Conservation (phyloP, 2,113 vertebrate species). For the Nesoenas mayeri region DNA sequence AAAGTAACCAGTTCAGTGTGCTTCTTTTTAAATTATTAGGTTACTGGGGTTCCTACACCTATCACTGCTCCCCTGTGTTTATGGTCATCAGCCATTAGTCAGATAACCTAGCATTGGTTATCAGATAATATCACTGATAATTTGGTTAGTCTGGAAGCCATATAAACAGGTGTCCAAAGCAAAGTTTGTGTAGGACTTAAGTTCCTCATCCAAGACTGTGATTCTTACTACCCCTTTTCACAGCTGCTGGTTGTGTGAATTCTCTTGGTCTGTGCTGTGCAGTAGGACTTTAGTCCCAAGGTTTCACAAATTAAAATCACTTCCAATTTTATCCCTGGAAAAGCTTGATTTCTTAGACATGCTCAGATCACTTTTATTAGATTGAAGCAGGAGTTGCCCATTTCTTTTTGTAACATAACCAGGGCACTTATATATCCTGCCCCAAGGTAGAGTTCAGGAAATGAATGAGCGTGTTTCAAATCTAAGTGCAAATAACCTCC, state of each 20-base stretch:
- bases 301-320: not conserved
- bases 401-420: not conserved
- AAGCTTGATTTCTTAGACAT: not conserved
- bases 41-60: not conserved
- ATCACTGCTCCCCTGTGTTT: not conserved
- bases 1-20: not conserved
- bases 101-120: not conserved
- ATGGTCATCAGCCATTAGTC: not conserved
- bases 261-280: not conserved
- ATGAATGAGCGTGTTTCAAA: not conserved
- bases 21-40: not conserved
- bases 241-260: not conserved
- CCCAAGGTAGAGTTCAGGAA: not conserved
- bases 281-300: not conserved
- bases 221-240: not conserved
- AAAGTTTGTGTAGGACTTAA: not conserved
- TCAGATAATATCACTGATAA: not conserved
- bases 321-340: not conserved
- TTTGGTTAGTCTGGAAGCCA: not conserved
- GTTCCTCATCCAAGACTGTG: not conserved
- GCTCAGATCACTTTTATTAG: not conserved
- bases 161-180: not conserved
- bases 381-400: not conserved
- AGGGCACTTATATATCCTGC: not conserved
- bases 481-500: not conserved